Evolutionary conservation across 2,797 vertebrate species (phyloP), one percentile per base, ranked within the genome.

Genomic region (Harpagifer antarcticus): DNA sequence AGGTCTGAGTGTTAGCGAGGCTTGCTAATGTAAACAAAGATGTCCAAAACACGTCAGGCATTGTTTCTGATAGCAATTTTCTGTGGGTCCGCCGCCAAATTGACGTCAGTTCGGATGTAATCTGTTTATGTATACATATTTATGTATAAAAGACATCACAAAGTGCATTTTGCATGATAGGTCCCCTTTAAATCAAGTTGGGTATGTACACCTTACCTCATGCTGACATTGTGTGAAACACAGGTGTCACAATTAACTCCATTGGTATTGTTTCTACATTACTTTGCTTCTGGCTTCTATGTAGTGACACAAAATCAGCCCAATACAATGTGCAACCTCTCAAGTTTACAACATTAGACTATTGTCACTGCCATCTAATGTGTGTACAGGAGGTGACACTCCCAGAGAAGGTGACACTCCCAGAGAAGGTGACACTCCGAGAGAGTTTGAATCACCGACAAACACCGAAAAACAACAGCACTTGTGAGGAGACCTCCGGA

Each of bases 401-500:
- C n/a, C n/a, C n/a, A n/a, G n/a, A n/a, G n/a, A n/a, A n/a, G n/a
- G n/a, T n/a, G n/a, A n/a, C n/a, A n/a, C n/a, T n/a, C 23, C 23
- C 74, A 53, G 86, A 78, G 55, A 82, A 23, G 23, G 23, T 3
- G 23, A 23, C 23, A 3, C 23, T 23, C 23, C 23, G 74, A 53
- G 86, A 78, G 55, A 82, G 75, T 73, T 79, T 89, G 86, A 84
- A 71, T 71, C 82, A 63, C 76, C 64, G 62, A 80, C 84, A 82
- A 84, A 83, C 87, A 83, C 83, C 33, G 68, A 69, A 78, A 78
- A 82, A 84, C 71, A 77, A 82, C 82, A 78, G 76, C 84, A 78
- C 79, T 89, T 74, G 74, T 64, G 70, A 76, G 58, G 72, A 85
- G 79, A 79, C 78, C 75, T 70, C 70, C 31, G 10, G 76, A 78